Evolutionary conservation across 2,797 vertebrate genomes (phyloP).

Genomic region (Gephyroberyx darwinii): DNA sequence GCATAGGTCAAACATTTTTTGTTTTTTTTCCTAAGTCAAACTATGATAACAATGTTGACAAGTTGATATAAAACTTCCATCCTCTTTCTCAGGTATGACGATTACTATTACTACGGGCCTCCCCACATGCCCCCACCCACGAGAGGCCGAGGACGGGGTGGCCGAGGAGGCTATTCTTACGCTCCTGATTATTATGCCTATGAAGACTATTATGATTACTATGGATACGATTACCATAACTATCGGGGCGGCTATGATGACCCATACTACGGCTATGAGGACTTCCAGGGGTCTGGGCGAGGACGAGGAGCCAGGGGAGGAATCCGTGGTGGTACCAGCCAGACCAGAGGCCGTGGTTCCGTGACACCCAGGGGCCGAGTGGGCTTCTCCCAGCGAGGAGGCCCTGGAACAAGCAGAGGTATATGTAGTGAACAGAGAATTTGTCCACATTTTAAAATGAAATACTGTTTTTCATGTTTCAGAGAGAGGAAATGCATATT

Average conservation of each 20-base stretch:
- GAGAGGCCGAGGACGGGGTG: slow-evolving; percentile 93
- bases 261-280: slow-evolving; percentile 98
- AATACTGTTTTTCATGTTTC: no score
- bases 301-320: slow-evolving; percentile 91
- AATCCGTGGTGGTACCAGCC: slow-evolving; percentile 86
- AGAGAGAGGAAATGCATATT: background rate
- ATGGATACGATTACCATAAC: slow-evolving; percentile 99
- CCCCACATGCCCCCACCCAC: slow-evolving; percentile 97
- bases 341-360: slow-evolving; percentile 81
- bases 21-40: background rate
- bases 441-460: no score
- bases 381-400: slow-evolving; percentile 94
- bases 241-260: slow-evolving; percentile 99
- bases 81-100: slow-evolving; percentile 90
- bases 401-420: slow-evolving; percentile 95
- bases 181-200: slow-evolving; percentile 97
- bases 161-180: slow-evolving; percentile 94
- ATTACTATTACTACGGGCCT: slow-evolving; percentile 99
- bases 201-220: slow-evolving; percentile 99
- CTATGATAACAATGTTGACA: background rate
- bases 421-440: background rate
- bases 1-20: no score
- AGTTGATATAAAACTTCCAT: slow-evolving; percentile 12
- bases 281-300: slow-evolving; percentile 95
- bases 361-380: slow-evolving; percentile 87